Percentiles rank a stretch among this genome's conserved stretches.
These are phyloP conservation scores for Pyrochroa serraticornis DNA, from an alignment of 2,888 invertebrate genomes.

Conservation along the genomic window DNA sequence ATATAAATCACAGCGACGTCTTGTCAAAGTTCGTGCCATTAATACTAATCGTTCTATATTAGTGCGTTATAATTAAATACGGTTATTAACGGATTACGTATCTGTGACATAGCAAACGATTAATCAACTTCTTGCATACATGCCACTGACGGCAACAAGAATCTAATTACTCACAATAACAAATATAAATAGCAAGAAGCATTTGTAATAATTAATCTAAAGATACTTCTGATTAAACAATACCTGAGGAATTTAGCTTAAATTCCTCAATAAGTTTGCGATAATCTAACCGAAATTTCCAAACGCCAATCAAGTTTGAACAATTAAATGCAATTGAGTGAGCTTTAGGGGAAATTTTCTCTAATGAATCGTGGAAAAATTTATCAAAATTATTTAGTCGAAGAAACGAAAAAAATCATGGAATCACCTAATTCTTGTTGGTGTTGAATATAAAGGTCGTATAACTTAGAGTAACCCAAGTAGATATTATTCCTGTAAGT, in stretches of 20 bases:
- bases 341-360: too few relatives aligned
- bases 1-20: constrained; percentile 1
- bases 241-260: background rate
- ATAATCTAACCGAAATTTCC: background rate
- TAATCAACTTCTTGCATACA: constrained; percentile 28
- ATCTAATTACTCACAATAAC: constrained; percentile 25
- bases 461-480: constrained; percentile 40
- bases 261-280: background rate
- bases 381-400: too few relatives aligned
- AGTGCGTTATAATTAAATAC: constrained; percentile 24
- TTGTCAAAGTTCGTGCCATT: constrained; percentile 24
- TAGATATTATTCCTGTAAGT: constrained; percentile 36
- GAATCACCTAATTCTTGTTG: too few relatives aligned
- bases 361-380: too few relatives aligned
- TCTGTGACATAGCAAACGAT: constrained; percentile 26
- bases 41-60: constrained; percentile 26
- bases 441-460: constrained; percentile 28
- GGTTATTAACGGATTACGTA: constrained; percentile 27
- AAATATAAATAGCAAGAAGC: constrained; percentile 20
- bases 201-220: constrained; percentile 19
- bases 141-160: constrained; percentile 23
- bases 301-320: background rate
- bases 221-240: background rate
- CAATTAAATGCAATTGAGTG: background rate
- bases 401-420: too few relatives aligned